These are phyloP conservation scores for Lissonota sp. DNA, from an alignment of 2,888 invertebrate genomes.

Conservation along the genomic window DNA sequence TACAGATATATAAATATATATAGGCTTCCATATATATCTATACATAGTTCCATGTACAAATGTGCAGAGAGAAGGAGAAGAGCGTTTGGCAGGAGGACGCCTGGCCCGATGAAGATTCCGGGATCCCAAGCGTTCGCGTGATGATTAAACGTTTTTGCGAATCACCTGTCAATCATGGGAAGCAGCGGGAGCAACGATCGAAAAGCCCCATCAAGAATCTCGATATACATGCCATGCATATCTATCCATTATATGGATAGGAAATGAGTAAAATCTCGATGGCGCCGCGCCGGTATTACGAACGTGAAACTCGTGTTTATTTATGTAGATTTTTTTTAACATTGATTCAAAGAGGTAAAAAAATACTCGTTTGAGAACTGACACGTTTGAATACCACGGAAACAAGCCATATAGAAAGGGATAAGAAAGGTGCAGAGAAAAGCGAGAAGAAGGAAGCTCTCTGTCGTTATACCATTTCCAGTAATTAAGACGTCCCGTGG, in stretches of 20 bases:
- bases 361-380: not conserved
- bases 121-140: constrained; percentile 30
- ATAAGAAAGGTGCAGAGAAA: not conserved
- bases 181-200: constrained; percentile 34
- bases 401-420: not conserved
- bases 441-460: constrained; percentile 4
- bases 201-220: constrained; percentile 30
- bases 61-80: not conserved
- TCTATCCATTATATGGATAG: not conserved
- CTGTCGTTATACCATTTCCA: constrained; percentile 42
- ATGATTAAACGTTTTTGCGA: constrained; percentile 64
- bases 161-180: constrained; percentile 58
- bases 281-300: not conserved
- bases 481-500: constrained; percentile 67
- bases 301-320: not conserved
- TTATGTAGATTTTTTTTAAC: not conserved
- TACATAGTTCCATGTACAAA: not conserved
- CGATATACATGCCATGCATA: constrained; percentile 5
- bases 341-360: not conserved
- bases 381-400: not conserved
- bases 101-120: constrained; percentile 41
- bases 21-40: not conserved
- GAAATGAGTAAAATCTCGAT: not conserved
- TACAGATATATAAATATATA: constrained; percentile 9
- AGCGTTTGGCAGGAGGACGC: not conserved